Percentiles rank a stretch among this genome's conserved stretches.
These are phyloP conservation scores for Scomber japonicus DNA, from an alignment of 2,113 vertebrate species.

Conservation along the genomic window DNA sequence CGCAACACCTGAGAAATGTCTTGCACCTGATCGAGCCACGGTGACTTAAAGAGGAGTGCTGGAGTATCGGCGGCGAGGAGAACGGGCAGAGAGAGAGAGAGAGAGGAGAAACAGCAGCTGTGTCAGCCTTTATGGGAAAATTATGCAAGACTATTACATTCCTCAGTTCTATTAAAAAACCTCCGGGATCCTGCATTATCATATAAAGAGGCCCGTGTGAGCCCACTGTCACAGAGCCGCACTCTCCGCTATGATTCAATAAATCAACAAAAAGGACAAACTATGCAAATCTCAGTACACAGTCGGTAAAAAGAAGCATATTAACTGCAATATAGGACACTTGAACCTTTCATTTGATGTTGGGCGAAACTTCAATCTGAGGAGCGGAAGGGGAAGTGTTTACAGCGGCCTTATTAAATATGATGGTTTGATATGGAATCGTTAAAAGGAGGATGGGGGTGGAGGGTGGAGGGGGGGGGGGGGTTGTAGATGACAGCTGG, in stretches of 20 bases:
- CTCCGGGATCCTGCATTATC: constrained; percentile 81
- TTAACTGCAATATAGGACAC: constrained; percentile 75
- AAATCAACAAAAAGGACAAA: constrained; percentile 85
- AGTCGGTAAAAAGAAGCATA: constrained; percentile 78
- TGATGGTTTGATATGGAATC: constrained; percentile 77
- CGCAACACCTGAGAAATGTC: constrained; percentile 76
- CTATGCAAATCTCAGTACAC: constrained; percentile 84
- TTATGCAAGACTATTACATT: constrained; percentile 80
- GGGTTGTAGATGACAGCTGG: constrained; percentile 62
- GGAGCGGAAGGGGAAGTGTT: constrained; percentile 55
- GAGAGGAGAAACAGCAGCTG: constrained; percentile 65
- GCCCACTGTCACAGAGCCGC: constrained; percentile 65
- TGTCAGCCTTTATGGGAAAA: constrained; percentile 83
- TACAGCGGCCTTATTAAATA: constrained; percentile 78
- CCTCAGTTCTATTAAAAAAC: constrained; percentile 80
- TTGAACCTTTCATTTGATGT: constrained; percentile 71
- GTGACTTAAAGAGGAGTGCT: constrained; percentile 23
- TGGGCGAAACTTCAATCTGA: constrained; percentile 72
- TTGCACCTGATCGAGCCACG: constrained; percentile 41
- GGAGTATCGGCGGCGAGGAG: constrained; percentile 41
- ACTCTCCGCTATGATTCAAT: constrained; percentile 68
- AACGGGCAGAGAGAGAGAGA: constrained; percentile 27
- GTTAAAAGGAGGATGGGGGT: constrained; percentile 31
- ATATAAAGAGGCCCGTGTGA: constrained; percentile 86
- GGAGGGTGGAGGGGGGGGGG: constrained; percentile 26